A percentile compares a stretch with the other conserved stretches of the same genome.
phyloP scores from a whole-genome alignment of 2,113 vertebrate genomes.

The Leptobrachium ailaonicum region DNA sequence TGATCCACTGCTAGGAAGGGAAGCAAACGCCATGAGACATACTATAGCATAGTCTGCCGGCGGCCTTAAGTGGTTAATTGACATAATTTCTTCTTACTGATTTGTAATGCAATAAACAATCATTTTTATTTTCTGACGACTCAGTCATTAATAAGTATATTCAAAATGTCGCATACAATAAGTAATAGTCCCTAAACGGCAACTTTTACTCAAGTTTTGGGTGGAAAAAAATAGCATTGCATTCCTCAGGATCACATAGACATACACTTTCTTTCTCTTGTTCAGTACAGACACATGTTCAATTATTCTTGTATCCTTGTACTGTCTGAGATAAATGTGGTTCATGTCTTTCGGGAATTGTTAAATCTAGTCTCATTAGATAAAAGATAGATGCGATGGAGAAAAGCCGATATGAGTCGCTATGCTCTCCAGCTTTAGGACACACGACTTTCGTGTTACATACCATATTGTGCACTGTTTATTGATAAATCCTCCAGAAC shows the following conservation, averaged over 20 bases:
- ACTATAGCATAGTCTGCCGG: no score
- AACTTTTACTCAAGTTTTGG: no score
- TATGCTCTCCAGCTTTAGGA: slow-evolving; percentile 1
- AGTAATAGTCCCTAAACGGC: no score
- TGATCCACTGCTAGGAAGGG: no score
- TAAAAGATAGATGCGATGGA: slow-evolving; percentile 19
- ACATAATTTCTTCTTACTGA: no score
- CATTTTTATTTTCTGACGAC: no score
- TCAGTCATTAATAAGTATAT: no score
- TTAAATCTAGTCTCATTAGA: slow-evolving; percentile 50
- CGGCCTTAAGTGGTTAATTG: no score
- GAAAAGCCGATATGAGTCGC: slow-evolving; percentile 9
- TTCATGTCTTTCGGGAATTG: slow-evolving; percentile 44
- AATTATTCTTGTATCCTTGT: slow-evolving; percentile 46
- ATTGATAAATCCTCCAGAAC: background rate
- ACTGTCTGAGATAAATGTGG: slow-evolving; percentile 45
- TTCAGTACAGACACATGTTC: slow-evolving; percentile 46
- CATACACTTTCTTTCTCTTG: slow-evolving; percentile 39
- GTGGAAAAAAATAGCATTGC: no score
- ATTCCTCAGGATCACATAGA: slow-evolving; percentile 8
- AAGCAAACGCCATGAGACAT: no score
- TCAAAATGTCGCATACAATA: no score
- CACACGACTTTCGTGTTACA: background rate
- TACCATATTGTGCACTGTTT: background rate
- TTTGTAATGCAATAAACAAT: no score